phyloP scores from a whole-genome alignment of 2,113 vertebrate genomes.

The Urocynchramus pylzowi region DNA sequence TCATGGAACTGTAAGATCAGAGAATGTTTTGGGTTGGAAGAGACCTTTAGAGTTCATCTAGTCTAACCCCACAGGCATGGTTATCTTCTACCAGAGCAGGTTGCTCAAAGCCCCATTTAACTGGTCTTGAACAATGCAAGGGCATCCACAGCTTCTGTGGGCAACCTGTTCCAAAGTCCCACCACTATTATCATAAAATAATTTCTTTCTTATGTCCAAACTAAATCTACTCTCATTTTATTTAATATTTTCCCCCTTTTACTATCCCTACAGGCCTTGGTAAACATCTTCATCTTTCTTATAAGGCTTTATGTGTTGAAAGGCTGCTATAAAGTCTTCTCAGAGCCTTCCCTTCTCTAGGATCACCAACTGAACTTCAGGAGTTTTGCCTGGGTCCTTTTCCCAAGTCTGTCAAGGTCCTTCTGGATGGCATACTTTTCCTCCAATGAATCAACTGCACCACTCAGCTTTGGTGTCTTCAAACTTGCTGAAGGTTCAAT shows the following conservation, averaged over 20 bases:
- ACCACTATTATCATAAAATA: not conserved
- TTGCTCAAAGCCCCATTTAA: not conserved
- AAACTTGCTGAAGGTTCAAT: not conserved
- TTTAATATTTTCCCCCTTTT: not conserved
- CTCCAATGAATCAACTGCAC: not conserved
- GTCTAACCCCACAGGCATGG: not conserved
- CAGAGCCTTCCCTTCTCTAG: not conserved
- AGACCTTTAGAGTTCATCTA: not conserved
- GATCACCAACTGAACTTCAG: not conserved
- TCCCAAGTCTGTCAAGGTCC: not conserved
- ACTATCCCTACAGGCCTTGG: not conserved
- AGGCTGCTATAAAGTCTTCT: not conserved
- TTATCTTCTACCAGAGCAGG: not conserved
- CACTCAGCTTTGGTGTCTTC: not conserved
- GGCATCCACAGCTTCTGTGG: not conserved
- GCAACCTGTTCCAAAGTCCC: not conserved
- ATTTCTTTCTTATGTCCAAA: not conserved
- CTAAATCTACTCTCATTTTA: not conserved
- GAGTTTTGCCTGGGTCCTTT: not conserved
- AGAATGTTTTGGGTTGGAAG: not conserved
- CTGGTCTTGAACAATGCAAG: not conserved
- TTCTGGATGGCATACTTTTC: not conserved
- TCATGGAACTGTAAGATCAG: not conserved
- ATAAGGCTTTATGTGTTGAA: not conserved
- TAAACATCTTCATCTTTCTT: not conserved